Evolutionary conservation across 2,113 vertebrate genomes (phyloP), one percentile per base, ranked within the genome.

Genomic region (Ictalurus furcatus): DNA sequence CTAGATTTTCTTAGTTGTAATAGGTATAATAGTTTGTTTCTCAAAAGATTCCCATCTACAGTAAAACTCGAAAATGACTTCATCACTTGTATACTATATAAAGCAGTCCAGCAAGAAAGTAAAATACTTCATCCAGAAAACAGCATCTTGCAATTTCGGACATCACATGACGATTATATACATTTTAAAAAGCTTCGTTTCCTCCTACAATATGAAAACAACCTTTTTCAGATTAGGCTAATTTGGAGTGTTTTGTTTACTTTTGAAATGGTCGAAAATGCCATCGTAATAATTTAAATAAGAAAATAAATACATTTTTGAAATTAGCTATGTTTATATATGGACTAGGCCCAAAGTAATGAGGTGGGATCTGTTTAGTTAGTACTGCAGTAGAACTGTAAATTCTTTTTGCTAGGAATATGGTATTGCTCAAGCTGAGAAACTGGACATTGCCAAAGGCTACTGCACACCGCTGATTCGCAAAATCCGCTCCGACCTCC

Each of bases 391-490:
- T n/a, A 21, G 4, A 71, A 52, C 59, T 74, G 25, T n/a, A n/a
- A 69, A 23, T 88, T 37, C 23, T 65, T 56, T 59, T 81, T 23
- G 73, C 83, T 88, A 98, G 97, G 97, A 98, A 94, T 98, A 98
- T 92, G 97, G 97, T 90, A 98, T 98, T 94, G 95, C 96, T 89
- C 96, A 97, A 92, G 94, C 93, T 89, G 97, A 97, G 92, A 98
- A 98, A 91, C 63, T 97, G 89, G 97, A 98, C 92, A 97, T 98
- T 94, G 97, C 97, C 92, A 97, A 97, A 96, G 97, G 97, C 85
- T 98, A 97, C 92, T 98, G 97, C 90, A 97, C 97, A 88, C 97
- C 97, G 87, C 93, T 98, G 59, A 95, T 98, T 71, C 96, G 97
- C 91, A 98, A 98, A 95, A 98, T 98, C 61, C 97, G 97, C 79